Conservation (phyloP, 2,888 invertebrate genomes). For the Caenorhabditis sp. region DNA sequence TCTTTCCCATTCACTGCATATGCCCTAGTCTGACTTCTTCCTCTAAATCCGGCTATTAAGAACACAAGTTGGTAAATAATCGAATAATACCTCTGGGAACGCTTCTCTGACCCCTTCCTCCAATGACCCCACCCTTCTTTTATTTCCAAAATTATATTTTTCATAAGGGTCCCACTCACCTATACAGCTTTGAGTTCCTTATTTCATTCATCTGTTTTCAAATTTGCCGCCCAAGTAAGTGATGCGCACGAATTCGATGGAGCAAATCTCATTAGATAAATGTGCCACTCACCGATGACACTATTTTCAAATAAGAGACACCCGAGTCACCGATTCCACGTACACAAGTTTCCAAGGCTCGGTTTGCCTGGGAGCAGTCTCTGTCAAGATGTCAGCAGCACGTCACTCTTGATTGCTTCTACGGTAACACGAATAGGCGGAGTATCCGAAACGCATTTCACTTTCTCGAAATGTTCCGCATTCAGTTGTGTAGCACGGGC, state of each 20-base stretch:
- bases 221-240: conserved; percentile 33
- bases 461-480: conserved; percentile 16
- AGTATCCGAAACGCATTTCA: conserved; percentile 21
- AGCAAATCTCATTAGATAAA: conserved; percentile 58
- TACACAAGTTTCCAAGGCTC: conserved; percentile 28
- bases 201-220: conserved; percentile 15
- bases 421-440: conserved; percentile 55
- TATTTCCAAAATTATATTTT: neutral
- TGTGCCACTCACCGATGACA: conserved; percentile 64
- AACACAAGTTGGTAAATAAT: conserved; percentile 35
- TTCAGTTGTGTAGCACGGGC: neutral
- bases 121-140: conserved; percentile 20
- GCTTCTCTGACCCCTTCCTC: conserved; percentile 19
- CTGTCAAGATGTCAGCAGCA: conserved; percentile 59
- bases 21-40: neutral
- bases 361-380: conserved; percentile 4
- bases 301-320: conserved; percentile 57
- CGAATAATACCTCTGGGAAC: conserved; percentile 49
- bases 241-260: conserved; percentile 27
- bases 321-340: conserved; percentile 10
- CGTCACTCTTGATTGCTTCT: conserved; percentile 60
- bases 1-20: conserved; percentile 4
- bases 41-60: conserved; percentile 3
- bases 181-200: neutral
- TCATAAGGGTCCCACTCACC: neutral